Evolutionary conservation across 2,113 vertebrate species (phyloP).

Genomic region (Pithys albifrons): DNA sequence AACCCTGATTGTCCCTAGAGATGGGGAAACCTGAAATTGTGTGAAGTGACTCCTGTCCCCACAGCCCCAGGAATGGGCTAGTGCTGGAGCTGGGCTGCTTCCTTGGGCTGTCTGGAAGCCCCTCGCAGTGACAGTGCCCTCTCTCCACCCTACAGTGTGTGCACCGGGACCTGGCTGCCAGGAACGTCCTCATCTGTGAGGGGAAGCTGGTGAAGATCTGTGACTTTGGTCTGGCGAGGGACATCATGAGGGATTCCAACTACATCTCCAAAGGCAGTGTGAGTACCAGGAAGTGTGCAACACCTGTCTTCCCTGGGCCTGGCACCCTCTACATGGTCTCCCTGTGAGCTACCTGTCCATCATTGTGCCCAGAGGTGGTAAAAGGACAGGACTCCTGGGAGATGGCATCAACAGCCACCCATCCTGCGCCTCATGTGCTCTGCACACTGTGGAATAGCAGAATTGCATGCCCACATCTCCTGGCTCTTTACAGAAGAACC

Average conservation of each 20-base stretch:
- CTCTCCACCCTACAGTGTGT: slow-evolving; percentile 82
- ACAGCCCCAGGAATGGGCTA: background rate
- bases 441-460: background rate
- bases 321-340: fast-evolving
- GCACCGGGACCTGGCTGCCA: slow-evolving; percentile 94
- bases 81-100: background rate
- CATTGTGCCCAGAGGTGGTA: background rate
- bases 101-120: background rate
- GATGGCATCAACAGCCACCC: background rate
- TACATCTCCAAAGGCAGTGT: slow-evolving; percentile 99
- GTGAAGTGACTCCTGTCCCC: background rate
- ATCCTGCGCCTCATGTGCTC: background rate
- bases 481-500: background rate
- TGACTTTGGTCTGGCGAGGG: slow-evolving; percentile 95
- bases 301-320: background rate
- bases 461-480: background rate
- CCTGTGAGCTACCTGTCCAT: background rate
- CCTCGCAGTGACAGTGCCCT: background rate
- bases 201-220: slow-evolving; percentile 99
- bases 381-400: background rate
- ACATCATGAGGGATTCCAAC: slow-evolving; percentile 98
- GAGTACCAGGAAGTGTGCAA: slow-evolving; percentile 57
- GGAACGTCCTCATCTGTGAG: slow-evolving; percentile 96
- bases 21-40: background rate
- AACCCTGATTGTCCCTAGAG: background rate